Conservation (phyloP, 1,140 invertebrate species). For the Agrypnia vestita region DNA sequence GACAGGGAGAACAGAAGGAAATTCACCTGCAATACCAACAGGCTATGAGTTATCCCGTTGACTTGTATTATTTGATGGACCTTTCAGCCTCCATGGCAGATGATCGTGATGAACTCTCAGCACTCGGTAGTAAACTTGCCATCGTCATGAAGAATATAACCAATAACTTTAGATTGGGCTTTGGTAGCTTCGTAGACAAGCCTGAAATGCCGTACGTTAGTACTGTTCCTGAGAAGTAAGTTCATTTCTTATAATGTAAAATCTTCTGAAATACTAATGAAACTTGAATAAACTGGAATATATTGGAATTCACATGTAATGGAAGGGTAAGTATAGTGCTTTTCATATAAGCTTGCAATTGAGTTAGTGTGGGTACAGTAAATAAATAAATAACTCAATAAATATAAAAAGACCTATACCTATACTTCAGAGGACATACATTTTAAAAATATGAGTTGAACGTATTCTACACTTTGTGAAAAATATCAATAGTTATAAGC, state of each 20-base stretch:
- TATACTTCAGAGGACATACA: too few species aligned
- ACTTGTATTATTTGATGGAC: constrained; percentile 93
- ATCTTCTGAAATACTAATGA: too few species aligned
- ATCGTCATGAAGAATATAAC: constrained; percentile 84
- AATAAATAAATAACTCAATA: too few species aligned
- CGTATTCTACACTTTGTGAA: too few species aligned
- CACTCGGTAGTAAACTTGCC: constrained; percentile 78
- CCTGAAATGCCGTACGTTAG: constrained; percentile 86
- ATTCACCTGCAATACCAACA: constrained; percentile 71
- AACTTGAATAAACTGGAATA: too few species aligned
- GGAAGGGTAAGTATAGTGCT: too few species aligned
- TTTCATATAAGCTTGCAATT: too few species aligned
- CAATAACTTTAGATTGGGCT: constrained; percentile 86
- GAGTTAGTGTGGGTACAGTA: too few species aligned
- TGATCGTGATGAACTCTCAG: constrained; percentile 79
- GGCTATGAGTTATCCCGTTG: constrained; percentile 89
- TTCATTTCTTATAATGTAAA: neutral
- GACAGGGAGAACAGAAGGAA: constrained; percentile 62
- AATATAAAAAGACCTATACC: too few species aligned
- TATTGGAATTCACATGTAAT: too few species aligned
- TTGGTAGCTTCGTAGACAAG: constrained; percentile 94
- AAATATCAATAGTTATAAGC: too few species aligned
- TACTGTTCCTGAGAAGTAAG: constrained; percentile 73
- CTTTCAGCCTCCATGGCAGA: constrained; percentile 86
- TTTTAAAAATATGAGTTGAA: too few species aligned